A percentile compares a stretch with the other conserved stretches of the same genome.
Conservation (phyloP, 2,113 vertebrate species). For the Oreotragus oreotragus region DNA sequence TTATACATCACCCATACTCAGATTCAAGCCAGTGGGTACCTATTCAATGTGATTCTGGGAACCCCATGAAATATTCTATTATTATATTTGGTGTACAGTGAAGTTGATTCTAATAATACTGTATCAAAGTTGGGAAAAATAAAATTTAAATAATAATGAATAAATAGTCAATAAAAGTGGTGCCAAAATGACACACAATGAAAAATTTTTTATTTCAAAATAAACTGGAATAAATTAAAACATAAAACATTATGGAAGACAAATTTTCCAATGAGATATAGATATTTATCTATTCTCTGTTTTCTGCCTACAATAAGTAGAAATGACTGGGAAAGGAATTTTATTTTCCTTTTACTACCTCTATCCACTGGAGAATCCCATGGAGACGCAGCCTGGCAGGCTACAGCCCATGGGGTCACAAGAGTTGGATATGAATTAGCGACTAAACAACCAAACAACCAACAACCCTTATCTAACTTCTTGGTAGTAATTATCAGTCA, state of each 20-base stretch:
- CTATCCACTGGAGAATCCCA: neutral
- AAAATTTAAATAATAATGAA: neutral
- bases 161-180: neutral
- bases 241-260: neutral
- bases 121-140: neutral
- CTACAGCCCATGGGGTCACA: neutral
- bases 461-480: neutral
- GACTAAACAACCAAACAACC: neutral
- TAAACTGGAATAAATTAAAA: neutral
- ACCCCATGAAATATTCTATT: neutral
- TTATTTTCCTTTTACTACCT: neutral
- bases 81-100: neutral
- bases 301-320: slow-evolving; percentile 21
- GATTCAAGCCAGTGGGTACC: neutral
- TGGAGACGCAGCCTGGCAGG: neutral
- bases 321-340: neutral
- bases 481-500: neutral
- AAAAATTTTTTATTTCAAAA: neutral
- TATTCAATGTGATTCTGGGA: neutral
- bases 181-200: neutral
- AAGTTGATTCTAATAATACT: neutral
- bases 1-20: neutral
- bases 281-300: slow-evolving; percentile 13
- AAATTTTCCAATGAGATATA: slow-evolving; percentile 14
- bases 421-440: fast-evolving